A percentile compares a stretch with the other conserved stretches of the same genome.
Evolutionary conservation across 2,888 invertebrate genomes (phyloP).

Genomic region (Microplitis manilae): DNA sequence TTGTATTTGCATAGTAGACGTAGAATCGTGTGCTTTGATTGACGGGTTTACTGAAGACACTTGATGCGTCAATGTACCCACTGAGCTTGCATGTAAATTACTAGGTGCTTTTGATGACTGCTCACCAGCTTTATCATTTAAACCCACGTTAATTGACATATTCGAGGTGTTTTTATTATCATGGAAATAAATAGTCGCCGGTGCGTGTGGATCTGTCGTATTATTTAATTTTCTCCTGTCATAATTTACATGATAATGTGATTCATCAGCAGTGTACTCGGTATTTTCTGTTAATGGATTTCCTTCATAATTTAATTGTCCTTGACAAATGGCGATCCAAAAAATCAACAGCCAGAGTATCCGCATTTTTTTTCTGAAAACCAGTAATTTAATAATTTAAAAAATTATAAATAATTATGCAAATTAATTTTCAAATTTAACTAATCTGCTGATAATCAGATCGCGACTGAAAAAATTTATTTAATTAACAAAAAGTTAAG

Average conservation of each 20-base stretch:
- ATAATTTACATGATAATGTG: conserved; percentile 53
- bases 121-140: not conserved
- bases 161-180: not conserved
- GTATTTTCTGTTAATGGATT: conserved; percentile 66
- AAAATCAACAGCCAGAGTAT: conserved; percentile 41
- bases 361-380: conserved; percentile 42
- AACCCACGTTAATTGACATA: not conserved
- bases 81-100: not conserved
- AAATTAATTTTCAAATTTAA: not conserved
- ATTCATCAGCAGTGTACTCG: conserved; percentile 65
- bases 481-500: not conserved
- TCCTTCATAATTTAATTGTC: conserved; percentile 66
- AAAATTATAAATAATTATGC: conserved; percentile 14
- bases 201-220: conserved; percentile 35
- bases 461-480: not conserved
- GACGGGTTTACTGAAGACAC: conserved; percentile 14
- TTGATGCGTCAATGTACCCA: conserved; percentile 2
- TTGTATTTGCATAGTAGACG: not conserved
- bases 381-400: conserved; percentile 27
- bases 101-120: not conserved
- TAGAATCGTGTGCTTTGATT: conserved; percentile 17
- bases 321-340: conserved; percentile 35
- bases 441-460: not conserved
- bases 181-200: conserved; percentile 29
- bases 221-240: conserved; percentile 38